These are phyloP conservation scores for Falcaria lacertinaria DNA, from an alignment of 2,888 invertebrate genomes.

Conservation along the genomic window DNA sequence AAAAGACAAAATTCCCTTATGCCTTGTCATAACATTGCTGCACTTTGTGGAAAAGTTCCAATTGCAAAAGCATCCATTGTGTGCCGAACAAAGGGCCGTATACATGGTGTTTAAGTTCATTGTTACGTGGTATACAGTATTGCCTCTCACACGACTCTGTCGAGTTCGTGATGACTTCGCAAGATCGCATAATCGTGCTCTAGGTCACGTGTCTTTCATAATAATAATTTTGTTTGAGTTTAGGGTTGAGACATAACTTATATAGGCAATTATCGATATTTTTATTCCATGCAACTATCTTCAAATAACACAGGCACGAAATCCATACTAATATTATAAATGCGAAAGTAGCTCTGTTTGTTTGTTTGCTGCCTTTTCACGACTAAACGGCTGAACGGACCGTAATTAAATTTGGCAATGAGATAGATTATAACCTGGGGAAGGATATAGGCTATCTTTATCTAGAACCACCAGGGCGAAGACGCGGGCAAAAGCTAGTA, in stretches of 20 bases:
- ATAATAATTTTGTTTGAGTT: neutral
- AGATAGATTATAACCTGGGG: too few species aligned
- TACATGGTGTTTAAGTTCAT: conserved; percentile 5
- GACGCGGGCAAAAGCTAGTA: too few species aligned
- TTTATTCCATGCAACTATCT: neutral
- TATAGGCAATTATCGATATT: neutral
- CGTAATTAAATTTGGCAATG: too few species aligned
- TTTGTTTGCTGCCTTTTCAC: too few species aligned
- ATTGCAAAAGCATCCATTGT: conserved; percentile 31
- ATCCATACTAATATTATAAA: too few species aligned
- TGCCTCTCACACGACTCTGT: neutral
- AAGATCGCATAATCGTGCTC: neutral
- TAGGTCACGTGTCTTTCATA: neutral
- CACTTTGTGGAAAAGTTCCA: conserved; percentile 1
- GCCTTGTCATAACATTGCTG: conserved; percentile 4
- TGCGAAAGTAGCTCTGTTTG: too few species aligned
- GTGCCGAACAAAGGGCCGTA: conserved; percentile 40
- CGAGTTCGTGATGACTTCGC: neutral
- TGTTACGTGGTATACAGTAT: neutral
- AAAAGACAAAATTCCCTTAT: neutral
- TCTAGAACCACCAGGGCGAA: too few species aligned
- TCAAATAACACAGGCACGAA: too few species aligned
- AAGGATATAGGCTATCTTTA: too few species aligned
- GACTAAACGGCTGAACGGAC: too few species aligned
- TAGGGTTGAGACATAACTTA: neutral